Evolutionary conservation across 2,113 vertebrate genomes (phyloP), one percentile per base, ranked within the genome.

Genomic region (Caranx ignobilis): DNA sequence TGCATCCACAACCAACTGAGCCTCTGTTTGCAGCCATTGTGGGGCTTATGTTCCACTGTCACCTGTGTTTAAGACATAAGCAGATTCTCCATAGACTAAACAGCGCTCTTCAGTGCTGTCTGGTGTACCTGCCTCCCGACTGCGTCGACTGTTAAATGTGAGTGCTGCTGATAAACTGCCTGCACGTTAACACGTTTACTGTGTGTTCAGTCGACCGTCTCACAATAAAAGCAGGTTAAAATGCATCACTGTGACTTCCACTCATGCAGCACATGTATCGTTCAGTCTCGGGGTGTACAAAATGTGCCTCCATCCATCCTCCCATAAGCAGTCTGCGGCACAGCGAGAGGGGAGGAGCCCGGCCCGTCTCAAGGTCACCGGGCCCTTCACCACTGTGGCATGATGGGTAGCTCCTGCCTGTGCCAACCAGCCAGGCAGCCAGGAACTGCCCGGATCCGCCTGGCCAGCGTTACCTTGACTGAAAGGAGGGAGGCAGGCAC

Each of bases 301-400:
- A 73, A 64, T 31, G 5, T 5, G 54, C 66, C 61, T 72, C 63
- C 83, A 85, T 85, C 88, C 88, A 84, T 91, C 85, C 71, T 84
- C 73, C 71, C 67, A 47, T 56, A 77, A 81, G 64, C 79, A 87
- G 62, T 81, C 82, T 84, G 83, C 70, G 37, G 76, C 77, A 63
- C 87, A 84, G 85, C 48, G 47, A 73, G 84, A 54, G 72, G 72
- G 66, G 64, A 45, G 81, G 70, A 81, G 88, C 69, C 65, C 55
- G 68, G 81, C 66, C 75, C 2, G 72, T 86, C 83, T 88, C 92
- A 94, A 95, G 93, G 94, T 94, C 91, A 92, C 69, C 66, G 59
- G 91, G 90, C 88, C 86, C 92, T 93, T 94, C 88, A 92, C 89
- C 67, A 32, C 71, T 52, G 84, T 82, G 84, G 88, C 86, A 91